phyloP scores from a whole-genome alignment of 2,113 vertebrate genomes.

The Grallaria varia region DNA sequence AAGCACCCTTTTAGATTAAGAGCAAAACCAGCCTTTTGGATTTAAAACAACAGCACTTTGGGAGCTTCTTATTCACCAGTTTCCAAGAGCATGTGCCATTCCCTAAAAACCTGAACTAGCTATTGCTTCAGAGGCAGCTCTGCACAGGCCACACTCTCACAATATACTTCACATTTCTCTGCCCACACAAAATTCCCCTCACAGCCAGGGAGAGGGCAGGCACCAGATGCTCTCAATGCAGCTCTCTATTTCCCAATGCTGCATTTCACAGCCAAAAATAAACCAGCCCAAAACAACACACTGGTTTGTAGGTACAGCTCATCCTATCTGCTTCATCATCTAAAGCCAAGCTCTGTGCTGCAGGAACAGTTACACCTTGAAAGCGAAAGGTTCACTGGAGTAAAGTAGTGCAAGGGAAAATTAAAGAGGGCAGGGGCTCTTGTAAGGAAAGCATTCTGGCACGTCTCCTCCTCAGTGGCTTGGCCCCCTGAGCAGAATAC shows the following conservation, averaged over 20 bases:
- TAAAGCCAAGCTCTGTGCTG: background rate
- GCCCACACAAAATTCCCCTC: background rate
- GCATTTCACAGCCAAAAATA: background rate
- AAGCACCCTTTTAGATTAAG: background rate
- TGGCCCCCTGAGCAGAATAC: slow-evolving; percentile 51
- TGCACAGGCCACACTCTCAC: background rate
- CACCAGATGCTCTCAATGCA: background rate
- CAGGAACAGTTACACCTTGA: background rate
- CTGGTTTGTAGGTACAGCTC: background rate
- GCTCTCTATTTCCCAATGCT: background rate
- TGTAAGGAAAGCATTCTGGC: background rate
- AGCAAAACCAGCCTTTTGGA: background rate
- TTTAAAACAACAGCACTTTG: background rate
- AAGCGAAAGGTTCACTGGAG: background rate
- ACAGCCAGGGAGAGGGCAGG: background rate
- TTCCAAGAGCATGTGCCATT: background rate
- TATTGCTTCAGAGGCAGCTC: background rate
- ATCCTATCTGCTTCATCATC: background rate
- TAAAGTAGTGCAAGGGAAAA: background rate
- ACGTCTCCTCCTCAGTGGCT: background rate
- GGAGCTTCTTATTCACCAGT: background rate
- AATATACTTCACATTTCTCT: background rate
- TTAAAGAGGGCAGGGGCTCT: background rate
- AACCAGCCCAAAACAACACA: background rate
- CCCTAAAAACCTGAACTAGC: background rate